phyloP scores from a whole-genome alignment of 2,797 vertebrate genomes.

The Kryptopterus vitreolus region DNA sequence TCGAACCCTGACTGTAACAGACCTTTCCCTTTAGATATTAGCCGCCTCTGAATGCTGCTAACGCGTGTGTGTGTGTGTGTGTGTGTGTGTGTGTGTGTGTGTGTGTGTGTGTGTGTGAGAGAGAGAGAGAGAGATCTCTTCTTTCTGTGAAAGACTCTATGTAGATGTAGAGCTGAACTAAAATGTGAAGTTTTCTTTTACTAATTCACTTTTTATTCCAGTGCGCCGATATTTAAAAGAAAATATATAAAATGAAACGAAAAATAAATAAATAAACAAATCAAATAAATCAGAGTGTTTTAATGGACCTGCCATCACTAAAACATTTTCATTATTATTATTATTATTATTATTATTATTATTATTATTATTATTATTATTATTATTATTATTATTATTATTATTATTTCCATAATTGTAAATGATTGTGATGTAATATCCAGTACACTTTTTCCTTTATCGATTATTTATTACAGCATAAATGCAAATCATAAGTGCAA shows the following conservation, averaged over 20 bases:
- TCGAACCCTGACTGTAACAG: constrained; percentile 56
- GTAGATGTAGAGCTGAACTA: constrained; percentile 76
- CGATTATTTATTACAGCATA: constrained; percentile 91
- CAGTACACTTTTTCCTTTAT: constrained; percentile 80
- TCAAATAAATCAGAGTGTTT: too few relatives aligned
- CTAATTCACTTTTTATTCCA: constrained; percentile 61
- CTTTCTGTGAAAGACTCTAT: constrained; percentile 96
- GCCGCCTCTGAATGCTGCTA: constrained; percentile 83
- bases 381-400: constrained; percentile 3
- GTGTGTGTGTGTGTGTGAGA: constrained; percentile 59
- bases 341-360: too few relatives aligned
- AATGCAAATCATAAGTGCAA: too few relatives aligned
- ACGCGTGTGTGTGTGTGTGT: constrained; percentile 67
- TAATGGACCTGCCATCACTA: too few relatives aligned
- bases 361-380: too few relatives aligned
- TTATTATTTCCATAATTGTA: constrained; percentile 88
- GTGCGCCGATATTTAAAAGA: background rate
- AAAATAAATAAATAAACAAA: background rate
- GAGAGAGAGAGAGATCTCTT: constrained; percentile 72
- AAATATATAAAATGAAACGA: constrained; percentile 51
- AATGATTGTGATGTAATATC: too few relatives aligned
- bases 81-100: constrained; percentile 55
- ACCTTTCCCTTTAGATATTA: constrained; percentile 59
- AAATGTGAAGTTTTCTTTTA: constrained; percentile 77
- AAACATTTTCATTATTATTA: too few relatives aligned